Base-by-base conservation (phyloP, 2,888 invertebrate species). In the Archips crataeganus region DNA sequence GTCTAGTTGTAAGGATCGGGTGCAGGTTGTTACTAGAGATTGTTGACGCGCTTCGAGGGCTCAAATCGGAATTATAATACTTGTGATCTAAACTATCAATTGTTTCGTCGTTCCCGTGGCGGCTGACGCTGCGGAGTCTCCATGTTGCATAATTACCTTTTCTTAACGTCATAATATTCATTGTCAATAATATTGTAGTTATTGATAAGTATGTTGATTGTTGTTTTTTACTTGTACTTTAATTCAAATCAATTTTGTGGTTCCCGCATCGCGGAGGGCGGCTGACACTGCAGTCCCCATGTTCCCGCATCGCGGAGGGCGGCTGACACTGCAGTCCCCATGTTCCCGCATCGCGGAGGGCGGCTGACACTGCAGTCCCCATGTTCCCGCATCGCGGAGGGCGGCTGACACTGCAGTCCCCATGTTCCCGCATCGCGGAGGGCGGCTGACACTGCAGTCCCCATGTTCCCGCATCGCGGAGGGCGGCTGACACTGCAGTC, bases 1-100 rank as follows among this genome's bases (percentile, higher is more conserved):
- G 47, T 57, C 10, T 73, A 73, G 73, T 39, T 69, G 6, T 73
- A 73, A 73, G 63, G 69, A 69, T 73, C 64, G 57, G 73, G 73
- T 69, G 73, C 73, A 51, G 64, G 69, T 73, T 64, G 63, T 60
- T 64, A 64, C 57, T 57, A 49, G 63, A 51, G n/a, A 63, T 57
- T 60, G 73, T 64, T 60, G 72, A 59, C 45, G 61, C 45, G 73
- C 68, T 69, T 51, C 32, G 49, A 68, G 39, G 72, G 63, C 54
- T 67, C 72, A 57, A 49, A 64, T 51, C 39, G 36, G n/a, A 60
- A 60, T n/a, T 6, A n/a, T 36, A 49, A 34, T 47, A 34, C 23
- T 62, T 23, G 23, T 23, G 54, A 54, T 23, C n/a, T n/a, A n/a
- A n/a, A 3, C 3, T 61, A 61, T 8, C 61, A 34, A 23, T n/a